Evolutionary conservation across 2,113 vertebrate species (phyloP).

Genomic region (Zingel zingel): DNA sequence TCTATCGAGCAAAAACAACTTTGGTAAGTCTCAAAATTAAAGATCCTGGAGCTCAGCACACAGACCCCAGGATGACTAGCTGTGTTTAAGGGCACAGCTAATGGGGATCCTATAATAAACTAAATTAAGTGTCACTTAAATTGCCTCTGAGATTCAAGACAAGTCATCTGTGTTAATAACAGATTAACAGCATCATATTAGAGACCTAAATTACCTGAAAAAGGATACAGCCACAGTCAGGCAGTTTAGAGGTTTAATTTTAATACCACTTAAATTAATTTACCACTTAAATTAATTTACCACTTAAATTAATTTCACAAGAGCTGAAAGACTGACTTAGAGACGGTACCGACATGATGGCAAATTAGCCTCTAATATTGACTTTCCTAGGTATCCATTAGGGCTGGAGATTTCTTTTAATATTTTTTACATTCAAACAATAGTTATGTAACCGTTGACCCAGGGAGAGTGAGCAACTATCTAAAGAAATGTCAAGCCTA

Average conservation of each 20-base stretch:
- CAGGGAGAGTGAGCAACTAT: not conserved
- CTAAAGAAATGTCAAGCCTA: not conserved
- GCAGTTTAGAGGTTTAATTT: not conserved
- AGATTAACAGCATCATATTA: not conserved
- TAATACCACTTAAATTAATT: not conserved
- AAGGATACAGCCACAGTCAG: not conserved
- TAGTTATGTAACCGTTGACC: not conserved
- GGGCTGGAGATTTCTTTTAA: not conserved
- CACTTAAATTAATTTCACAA: not conserved
- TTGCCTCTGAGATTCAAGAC: not conserved
- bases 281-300: too few species aligned
- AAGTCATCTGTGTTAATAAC: not conserved
- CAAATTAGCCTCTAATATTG: not conserved
- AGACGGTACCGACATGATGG: not conserved
- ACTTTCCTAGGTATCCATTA: not conserved
- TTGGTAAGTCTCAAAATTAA: not conserved
- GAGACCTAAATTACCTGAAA: slow-evolving; percentile 5
- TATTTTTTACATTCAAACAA: slow-evolving; percentile 12
- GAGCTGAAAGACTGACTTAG: not conserved
- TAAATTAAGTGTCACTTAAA: too few species aligned
- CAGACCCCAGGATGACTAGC: too few species aligned
- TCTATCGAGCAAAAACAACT: not conserved
- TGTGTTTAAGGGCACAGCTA: too few species aligned
- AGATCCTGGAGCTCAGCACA: not conserved
- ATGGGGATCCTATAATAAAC: too few species aligned